Conservation (phyloP, 1,140 invertebrate genomes). For the Eciton burchellii region DNA sequence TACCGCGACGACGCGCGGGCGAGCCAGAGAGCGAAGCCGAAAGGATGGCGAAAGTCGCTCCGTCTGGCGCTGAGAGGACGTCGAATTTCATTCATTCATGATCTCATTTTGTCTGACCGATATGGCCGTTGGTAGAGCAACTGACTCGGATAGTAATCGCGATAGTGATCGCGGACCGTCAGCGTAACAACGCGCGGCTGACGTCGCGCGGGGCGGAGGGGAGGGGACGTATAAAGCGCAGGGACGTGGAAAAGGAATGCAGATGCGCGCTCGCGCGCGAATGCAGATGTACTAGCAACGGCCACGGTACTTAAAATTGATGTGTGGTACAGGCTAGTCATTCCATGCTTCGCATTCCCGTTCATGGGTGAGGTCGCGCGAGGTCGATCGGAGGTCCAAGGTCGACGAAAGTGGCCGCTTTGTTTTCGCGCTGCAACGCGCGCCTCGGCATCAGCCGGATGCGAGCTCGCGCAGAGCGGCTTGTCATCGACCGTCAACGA, state of each 20-base stretch:
- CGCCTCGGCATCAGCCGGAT: slow-evolving; percentile 30
- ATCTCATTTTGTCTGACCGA: slow-evolving; percentile 63
- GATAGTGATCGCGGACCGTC: too few species aligned
- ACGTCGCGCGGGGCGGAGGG: too few species aligned
- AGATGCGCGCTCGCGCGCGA: background rate
- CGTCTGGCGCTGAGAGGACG: slow-evolving; percentile 71
- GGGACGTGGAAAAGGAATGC: slow-evolving; percentile 29
- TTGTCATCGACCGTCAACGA: slow-evolving; percentile 55
- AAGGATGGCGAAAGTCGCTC: slow-evolving; percentile 30
- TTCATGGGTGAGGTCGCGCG: slow-evolving; percentile 73
- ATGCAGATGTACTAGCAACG: slow-evolving; percentile 61
- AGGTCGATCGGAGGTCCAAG: slow-evolving; percentile 77
- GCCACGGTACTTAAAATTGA: slow-evolving; percentile 69
- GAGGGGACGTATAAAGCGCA: background rate
- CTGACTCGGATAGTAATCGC: too few species aligned
- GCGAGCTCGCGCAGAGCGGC: slow-evolving; percentile 15
- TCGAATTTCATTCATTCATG: slow-evolving; percentile 75
- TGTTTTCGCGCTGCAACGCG: slow-evolving; percentile 45
- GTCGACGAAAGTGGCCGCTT: slow-evolving; percentile 39
- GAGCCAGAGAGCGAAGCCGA: slow-evolving; percentile 40
- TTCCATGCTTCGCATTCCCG: slow-evolving; percentile 81
- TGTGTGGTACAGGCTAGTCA: slow-evolving; percentile 78
- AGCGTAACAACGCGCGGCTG: too few species aligned
- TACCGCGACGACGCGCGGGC: slow-evolving; percentile 60
- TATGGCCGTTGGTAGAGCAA: slow-evolving; percentile 41